Base-by-base conservation (phyloP, 2,113 vertebrate species). In the Fregata magnificens region DNA sequence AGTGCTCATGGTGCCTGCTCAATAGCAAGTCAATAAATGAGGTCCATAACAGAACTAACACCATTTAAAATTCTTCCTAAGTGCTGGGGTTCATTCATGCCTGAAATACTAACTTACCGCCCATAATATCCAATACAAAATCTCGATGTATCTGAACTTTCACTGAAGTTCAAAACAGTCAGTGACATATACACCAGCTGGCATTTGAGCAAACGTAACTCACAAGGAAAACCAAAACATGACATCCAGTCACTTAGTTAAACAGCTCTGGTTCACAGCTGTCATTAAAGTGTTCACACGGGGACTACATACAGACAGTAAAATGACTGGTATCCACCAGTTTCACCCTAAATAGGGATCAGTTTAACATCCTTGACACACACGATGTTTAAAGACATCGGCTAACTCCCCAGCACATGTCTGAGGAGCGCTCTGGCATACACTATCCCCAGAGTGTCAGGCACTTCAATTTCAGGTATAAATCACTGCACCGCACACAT, bases 341-440 rank as follows among this genome's bases (percentile, higher is more conserved):
- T 50, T 79, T 82, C 83, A 91, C n/a, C 17, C 65, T 44, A 59
- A 76, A 59, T 0, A 79, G 36, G 14, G 20, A 73, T 47, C 5
- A 2, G 31, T 61, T 85, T 79, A 83, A 86, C 44, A 90, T 44
- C 32, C 66, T 56, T 8, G 19, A 72, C 13, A 47, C 10, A 78
- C 6, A 11, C 0, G 2, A 53, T 24, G 20, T 67, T 82, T 67
- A 70, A 53, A 89, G 52, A 62, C n/a, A 62, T 11, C 6, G 0
- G 19, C 38, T 76, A 87, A 74, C 6, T 6, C 4, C 21, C 4
- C 32, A 28, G 42, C 21, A 71, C 0, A 0, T 24, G 9, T 42
- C 47, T 52, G 40, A 85, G 56, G 67, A 94, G 42, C 9, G 2
- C 67, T 65, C 44, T 28, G 77, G 42, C 58, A 56, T 20, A 59